Percentiles rank a stretch among this genome's conserved stretches.
phyloP scores from a whole-genome alignment of 2,797 vertebrate species.

The Ctenopoma multispine region DNA sequence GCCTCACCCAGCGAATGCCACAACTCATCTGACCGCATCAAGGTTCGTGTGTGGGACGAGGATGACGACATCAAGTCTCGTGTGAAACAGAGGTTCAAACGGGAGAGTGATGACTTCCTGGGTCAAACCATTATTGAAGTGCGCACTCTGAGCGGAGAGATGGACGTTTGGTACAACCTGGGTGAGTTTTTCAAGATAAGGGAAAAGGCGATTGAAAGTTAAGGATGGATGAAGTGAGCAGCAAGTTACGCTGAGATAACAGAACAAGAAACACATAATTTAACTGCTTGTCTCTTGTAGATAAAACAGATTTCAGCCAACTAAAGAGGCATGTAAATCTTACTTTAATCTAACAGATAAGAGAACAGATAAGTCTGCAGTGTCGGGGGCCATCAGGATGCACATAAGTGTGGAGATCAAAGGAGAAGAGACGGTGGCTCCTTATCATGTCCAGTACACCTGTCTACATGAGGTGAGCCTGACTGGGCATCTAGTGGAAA shows the following conservation, averaged over 20 bases:
- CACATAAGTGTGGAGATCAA: constrained; percentile 99
- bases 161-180: constrained; percentile 99
- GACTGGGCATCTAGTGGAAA: constrained; percentile 6
- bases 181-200: constrained; percentile 81
- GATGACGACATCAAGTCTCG: constrained; percentile 97
- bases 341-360: constrained; percentile 86
- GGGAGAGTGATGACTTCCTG: constrained; percentile 96
- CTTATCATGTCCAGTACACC: constrained; percentile 97
- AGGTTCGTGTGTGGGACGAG: constrained; percentile 97
- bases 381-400: constrained; percentile 96
- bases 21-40: constrained; percentile 98
- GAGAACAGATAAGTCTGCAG: constrained; percentile 95
- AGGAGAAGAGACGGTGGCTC: constrained; percentile 97
- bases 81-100: constrained; percentile 95
- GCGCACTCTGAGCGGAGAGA: constrained; percentile 95
- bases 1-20: constrained; percentile 91
- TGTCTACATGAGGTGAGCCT: constrained; percentile 93
- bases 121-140: constrained; percentile 99
- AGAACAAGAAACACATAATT: constrained; percentile 33
- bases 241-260: constrained; percentile 26
- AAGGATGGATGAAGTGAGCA: constrained; percentile 34
- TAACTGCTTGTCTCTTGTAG: constrained; percentile 35
- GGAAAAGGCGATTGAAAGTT: constrained; percentile 21
- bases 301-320: constrained; percentile 34
- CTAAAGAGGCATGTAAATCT: constrained; percentile 40